phyloP scores from a whole-genome alignment of 2,888 invertebrate species.

The Apamea crenata region DNA sequence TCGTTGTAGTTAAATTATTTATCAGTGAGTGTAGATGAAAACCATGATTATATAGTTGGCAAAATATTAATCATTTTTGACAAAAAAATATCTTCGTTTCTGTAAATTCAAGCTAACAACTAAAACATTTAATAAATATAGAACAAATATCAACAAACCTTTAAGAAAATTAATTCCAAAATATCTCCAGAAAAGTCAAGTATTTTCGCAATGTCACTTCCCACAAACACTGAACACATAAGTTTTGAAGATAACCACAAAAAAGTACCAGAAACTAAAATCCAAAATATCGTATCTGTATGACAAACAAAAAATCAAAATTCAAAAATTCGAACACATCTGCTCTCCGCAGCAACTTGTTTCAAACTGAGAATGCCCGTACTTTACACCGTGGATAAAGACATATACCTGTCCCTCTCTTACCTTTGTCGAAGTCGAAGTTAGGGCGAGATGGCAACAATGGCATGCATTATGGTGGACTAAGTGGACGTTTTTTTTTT shows the following conservation, averaged over 20 bases:
- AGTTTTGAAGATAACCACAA: slow-evolving; percentile 13
- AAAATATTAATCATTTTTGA: background rate
- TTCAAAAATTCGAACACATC: slow-evolving; percentile 50
- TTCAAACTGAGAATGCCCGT: slow-evolving; percentile 73
- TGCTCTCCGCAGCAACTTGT: slow-evolving; percentile 49
- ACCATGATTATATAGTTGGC: background rate
- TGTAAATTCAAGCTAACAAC: background rate
- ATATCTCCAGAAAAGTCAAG: slow-evolving; percentile 21
- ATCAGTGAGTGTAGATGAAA: background rate
- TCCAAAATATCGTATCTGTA: slow-evolving; percentile 40
- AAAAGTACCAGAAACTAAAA: slow-evolving; percentile 31
- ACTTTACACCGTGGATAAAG: slow-evolving; percentile 71
- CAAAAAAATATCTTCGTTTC: background rate
- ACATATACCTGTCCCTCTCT: slow-evolving; percentile 72
- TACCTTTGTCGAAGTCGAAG: slow-evolving; percentile 46
- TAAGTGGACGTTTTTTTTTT: slow-evolving; percentile 84
- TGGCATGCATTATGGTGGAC: slow-evolving; percentile 88
- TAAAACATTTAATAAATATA: background rate
- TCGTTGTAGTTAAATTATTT: background rate
- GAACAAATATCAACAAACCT: slow-evolving; percentile 36
- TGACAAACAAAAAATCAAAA: slow-evolving; percentile 41
- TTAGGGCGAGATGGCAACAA: slow-evolving; percentile 77
- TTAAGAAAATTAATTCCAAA: slow-evolving; percentile 51
- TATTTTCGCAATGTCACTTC: slow-evolving; percentile 43
- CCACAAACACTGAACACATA: slow-evolving; percentile 39